phyloP scores from a whole-genome alignment of 2,888 invertebrate genomes.

The Boloria euphrosyne region DNA sequence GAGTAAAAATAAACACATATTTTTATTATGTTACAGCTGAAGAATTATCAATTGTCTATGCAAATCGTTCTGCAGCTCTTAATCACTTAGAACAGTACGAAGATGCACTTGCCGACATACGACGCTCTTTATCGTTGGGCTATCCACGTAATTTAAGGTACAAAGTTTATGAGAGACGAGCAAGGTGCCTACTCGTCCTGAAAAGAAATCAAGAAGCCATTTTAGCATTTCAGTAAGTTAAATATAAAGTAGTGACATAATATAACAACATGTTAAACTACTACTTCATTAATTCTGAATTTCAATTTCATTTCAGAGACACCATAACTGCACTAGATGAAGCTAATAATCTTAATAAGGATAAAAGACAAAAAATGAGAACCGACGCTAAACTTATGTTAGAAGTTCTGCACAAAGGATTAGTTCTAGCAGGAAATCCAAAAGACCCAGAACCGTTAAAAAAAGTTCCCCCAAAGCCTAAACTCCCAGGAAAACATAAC shows the following conservation, averaged over 20 bases:
- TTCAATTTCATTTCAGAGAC: slow-evolving; percentile 63
- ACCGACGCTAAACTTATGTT: slow-evolving; percentile 87
- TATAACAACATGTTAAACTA: neutral
- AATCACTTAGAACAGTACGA: slow-evolving; percentile 87
- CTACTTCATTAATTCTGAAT: neutral
- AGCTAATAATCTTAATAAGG: slow-evolving; percentile 82
- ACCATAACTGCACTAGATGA: slow-evolving; percentile 86
- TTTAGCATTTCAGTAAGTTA: slow-evolving; percentile 82
- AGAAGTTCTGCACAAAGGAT: slow-evolving; percentile 84
- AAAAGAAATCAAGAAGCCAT: slow-evolving; percentile 85
- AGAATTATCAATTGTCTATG: slow-evolving; percentile 86
- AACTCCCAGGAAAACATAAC: slow-evolving; percentile 70
- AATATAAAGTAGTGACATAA: neutral
- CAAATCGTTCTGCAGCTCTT: slow-evolving; percentile 91
- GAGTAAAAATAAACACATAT: neutral
- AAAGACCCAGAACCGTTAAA: slow-evolving; percentile 66
- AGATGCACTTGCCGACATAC: slow-evolving; percentile 87
- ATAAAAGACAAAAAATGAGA: slow-evolving; percentile 84
- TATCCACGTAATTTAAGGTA: slow-evolving; percentile 89
- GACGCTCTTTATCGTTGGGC: slow-evolving; percentile 83
- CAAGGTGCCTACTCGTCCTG: slow-evolving; percentile 86
- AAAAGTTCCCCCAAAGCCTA: slow-evolving; percentile 65
- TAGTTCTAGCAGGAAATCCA: slow-evolving; percentile 70
- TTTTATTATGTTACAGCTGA: slow-evolving; percentile 63
- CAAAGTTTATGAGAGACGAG: slow-evolving; percentile 89